phyloP scores from a whole-genome alignment of 2,113 vertebrate species.

The Acanthisitta chloris region DNA sequence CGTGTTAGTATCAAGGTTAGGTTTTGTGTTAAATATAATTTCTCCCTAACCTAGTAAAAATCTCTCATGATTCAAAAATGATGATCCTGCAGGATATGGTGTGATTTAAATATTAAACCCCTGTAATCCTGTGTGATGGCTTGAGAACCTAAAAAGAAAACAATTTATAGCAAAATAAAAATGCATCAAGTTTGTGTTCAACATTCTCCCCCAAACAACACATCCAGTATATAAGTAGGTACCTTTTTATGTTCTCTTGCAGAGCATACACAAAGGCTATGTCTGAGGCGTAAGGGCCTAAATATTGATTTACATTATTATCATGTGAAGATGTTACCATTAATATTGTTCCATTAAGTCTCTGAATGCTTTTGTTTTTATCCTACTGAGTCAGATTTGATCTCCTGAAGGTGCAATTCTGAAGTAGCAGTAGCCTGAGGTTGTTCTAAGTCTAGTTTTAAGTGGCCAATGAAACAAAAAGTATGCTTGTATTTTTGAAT shows the following conservation, averaged over 20 bases:
- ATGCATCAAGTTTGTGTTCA: background rate
- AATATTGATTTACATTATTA: no score
- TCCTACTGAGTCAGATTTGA: background rate
- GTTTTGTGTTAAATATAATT: background rate
- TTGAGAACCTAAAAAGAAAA: background rate
- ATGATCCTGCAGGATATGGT: background rate
- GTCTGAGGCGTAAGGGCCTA: background rate
- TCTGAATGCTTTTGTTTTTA: background rate
- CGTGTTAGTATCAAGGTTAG: background rate
- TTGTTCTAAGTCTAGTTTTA: background rate
- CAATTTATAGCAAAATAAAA: no score
- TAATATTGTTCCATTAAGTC: background rate
- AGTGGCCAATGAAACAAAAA: background rate
- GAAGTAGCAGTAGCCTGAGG: background rate
- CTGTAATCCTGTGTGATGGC: background rate
- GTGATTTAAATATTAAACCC: background rate
- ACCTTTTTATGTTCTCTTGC: background rate
- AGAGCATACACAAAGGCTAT: background rate
- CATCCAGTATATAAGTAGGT: background rate
- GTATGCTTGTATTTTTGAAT: background rate
- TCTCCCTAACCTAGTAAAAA: background rate
- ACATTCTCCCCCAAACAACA: background rate
- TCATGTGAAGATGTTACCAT: background rate
- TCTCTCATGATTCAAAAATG: background rate
- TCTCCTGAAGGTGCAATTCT: background rate